Evolutionary conservation across 2,888 invertebrate genomes (phyloP).

Genomic region (Laothoe populi): DNA sequence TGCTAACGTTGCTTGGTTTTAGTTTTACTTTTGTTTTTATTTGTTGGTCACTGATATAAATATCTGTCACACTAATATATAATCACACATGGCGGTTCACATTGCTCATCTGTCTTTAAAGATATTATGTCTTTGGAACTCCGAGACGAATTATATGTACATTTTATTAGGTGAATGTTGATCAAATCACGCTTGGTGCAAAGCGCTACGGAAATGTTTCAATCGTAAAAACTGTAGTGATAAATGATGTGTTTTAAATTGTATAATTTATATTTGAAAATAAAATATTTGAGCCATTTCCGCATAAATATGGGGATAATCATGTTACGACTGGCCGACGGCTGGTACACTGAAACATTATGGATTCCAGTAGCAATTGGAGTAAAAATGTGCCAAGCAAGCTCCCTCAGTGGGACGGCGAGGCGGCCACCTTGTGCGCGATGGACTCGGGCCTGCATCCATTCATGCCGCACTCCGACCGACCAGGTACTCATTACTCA

Average conservation of each 20-base stretch:
- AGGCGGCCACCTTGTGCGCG: slow-evolving; percentile 73
- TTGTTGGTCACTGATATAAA: slow-evolving; percentile 34
- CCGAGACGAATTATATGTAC: not conserved
- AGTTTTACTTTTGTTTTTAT: slow-evolving; percentile 36
- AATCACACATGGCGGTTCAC: slow-evolving; percentile 30
- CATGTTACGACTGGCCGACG: slow-evolving; percentile 25
- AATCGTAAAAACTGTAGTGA: not conserved
- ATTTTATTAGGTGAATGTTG: slow-evolving; percentile 24
- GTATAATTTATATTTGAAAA: not conserved
- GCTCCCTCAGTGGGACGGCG: slow-evolving; percentile 78
- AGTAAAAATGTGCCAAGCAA: slow-evolving; percentile 70
- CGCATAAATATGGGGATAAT: slow-evolving; percentile 12
- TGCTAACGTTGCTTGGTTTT: slow-evolving; percentile 47
- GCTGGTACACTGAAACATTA: slow-evolving; percentile 49
- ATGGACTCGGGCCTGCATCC: slow-evolving; percentile 62
- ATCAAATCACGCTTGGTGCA: slow-evolving; percentile 40
- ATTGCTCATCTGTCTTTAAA: not conserved
- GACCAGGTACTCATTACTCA: slow-evolving; percentile 67
- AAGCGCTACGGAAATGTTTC: slow-evolving; percentile 14
- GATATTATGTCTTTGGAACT: not conserved
- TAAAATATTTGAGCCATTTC: not conserved
- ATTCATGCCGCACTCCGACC: slow-evolving; percentile 58
- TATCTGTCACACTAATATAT: slow-evolving; percentile 25
- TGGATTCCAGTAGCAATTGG: slow-evolving; percentile 81
- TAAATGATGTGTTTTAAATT: not conserved